Conservation (phyloP, 2,113 vertebrate species). For the Lagopus leucura region DNA sequence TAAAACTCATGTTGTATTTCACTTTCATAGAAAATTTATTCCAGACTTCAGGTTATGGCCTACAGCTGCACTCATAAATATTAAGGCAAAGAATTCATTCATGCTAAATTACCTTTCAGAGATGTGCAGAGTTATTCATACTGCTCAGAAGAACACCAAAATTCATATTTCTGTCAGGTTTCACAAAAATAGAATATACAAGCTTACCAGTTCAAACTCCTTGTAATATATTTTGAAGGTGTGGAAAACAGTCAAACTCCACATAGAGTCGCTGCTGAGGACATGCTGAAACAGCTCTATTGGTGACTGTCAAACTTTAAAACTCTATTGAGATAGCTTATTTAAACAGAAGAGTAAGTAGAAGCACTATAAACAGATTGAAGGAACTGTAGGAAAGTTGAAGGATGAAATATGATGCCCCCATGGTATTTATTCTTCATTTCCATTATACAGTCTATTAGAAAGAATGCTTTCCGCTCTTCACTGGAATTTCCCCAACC, state of each 20-base stretch:
- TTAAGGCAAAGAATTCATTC: slow-evolving; percentile 60
- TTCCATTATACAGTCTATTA: not conserved
- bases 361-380: not conserved
- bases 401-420: not conserved
- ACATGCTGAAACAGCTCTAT: not conserved
- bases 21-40: slow-evolving; percentile 68
- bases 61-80: slow-evolving; percentile 70
- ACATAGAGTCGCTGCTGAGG: not conserved
- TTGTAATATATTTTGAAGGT: slow-evolving; percentile 9
- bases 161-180: slow-evolving; percentile 38
- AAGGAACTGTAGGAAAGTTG: not conserved
- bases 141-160: slow-evolving; percentile 45
- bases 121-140: slow-evolving; percentile 49
- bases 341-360: not conserved
- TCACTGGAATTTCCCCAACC: not conserved
- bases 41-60: slow-evolving; percentile 64
- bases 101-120: slow-evolving; percentile 62
- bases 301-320: not conserved
- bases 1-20: slow-evolving; percentile 56
- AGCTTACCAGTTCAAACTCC: not conserved
- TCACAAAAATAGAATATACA: not conserved
- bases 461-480: not conserved
- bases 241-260: not conserved
- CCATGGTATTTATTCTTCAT: not conserved
- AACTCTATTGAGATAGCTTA: not conserved